These are phyloP conservation scores for Morpho deidamia DNA, from an alignment of 2,888 invertebrate genomes.

Conservation along the genomic window DNA sequence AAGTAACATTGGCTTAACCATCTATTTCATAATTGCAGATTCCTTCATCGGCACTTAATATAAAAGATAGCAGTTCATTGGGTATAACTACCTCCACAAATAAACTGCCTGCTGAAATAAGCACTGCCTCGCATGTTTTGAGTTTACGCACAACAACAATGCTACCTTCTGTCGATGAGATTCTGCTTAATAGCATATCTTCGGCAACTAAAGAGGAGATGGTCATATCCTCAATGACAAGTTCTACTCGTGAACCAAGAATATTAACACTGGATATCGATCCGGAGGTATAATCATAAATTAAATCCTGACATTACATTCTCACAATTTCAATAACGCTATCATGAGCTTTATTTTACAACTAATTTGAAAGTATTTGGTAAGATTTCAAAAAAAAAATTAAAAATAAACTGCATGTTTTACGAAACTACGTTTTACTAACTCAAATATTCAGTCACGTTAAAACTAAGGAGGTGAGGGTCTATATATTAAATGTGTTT, in stretches of 20 bases:
- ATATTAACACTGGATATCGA: slow-evolving; percentile 80
- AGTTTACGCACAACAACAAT: slow-evolving; percentile 77
- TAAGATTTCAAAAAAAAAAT: background rate
- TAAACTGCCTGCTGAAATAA: slow-evolving; percentile 68
- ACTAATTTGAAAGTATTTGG: slow-evolving; percentile 11
- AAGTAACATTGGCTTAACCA: slow-evolving; percentile 40
- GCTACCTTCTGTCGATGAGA: slow-evolving; percentile 79
- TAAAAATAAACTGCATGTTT: slow-evolving; percentile 11
- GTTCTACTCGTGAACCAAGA: slow-evolving; percentile 73
- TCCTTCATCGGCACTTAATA: slow-evolving; percentile 72
- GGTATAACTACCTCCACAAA: slow-evolving; percentile 67
- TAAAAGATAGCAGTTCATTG: slow-evolving; percentile 69
- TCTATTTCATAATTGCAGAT: slow-evolving; percentile 75
- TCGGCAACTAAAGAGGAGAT: slow-evolving; percentile 80
- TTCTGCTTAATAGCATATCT: slow-evolving; percentile 80
- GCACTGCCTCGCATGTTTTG: slow-evolving; percentile 77
- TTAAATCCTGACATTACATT: slow-evolving; percentile 38
- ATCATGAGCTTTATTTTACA: slow-evolving; percentile 13
- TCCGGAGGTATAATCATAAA: slow-evolving; percentile 78
- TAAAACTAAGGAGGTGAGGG: slow-evolving; percentile 47
- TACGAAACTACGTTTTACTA: background rate
- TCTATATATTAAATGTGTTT: background rate
- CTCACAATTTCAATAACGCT: slow-evolving; percentile 15
- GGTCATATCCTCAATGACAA: slow-evolving; percentile 72
- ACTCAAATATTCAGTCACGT: slow-evolving; percentile 4